Percentiles rank a stretch among this genome's conserved stretches.
Evolutionary conservation across 2,888 invertebrate genomes (phyloP).

Genomic region (Amphimallon solstitiale): DNA sequence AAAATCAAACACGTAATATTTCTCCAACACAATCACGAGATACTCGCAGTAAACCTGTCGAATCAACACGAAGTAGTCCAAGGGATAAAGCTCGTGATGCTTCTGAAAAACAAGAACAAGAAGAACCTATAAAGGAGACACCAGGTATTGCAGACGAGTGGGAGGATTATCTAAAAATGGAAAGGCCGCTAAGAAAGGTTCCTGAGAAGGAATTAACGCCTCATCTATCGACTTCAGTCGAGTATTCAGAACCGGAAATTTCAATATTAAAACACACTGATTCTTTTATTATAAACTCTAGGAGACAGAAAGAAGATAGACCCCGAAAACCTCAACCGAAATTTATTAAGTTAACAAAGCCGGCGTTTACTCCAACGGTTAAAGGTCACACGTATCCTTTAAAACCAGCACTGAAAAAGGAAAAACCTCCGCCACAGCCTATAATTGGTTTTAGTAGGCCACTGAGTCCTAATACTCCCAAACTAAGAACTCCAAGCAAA

Average conservation of each 20-base stretch:
- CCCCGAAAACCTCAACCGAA: slow-evolving; percentile 54
- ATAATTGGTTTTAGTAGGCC: slow-evolving; percentile 3
- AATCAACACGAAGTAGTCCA: too few species aligned
- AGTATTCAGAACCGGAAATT: slow-evolving; percentile 35
- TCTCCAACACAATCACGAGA: too few species aligned
- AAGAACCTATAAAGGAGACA: too few species aligned
- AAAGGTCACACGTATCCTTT: slow-evolving; percentile 47
- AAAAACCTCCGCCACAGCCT: background rate
- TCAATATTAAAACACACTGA: slow-evolving; percentile 51
- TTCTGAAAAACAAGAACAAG: too few species aligned
- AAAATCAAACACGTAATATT: too few species aligned
- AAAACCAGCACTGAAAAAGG: slow-evolving; percentile 44
- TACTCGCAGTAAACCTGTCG: too few species aligned
- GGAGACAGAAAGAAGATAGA: slow-evolving; percentile 52
- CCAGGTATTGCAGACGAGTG: too few species aligned
- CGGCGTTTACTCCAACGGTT: slow-evolving; percentile 34
- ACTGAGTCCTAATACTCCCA: slow-evolving; percentile 9
- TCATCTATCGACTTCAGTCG: slow-evolving; percentile 9
- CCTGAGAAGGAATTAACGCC: slow-evolving; percentile 3
- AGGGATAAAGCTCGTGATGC: too few species aligned
- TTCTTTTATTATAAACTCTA: slow-evolving; percentile 54
- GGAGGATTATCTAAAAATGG: background rate
- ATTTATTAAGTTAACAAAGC: slow-evolving; percentile 52
- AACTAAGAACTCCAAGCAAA: slow-evolving; percentile 10
- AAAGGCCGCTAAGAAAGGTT: background rate